Conservation (phyloP, 2,113 vertebrate species). For the Leptosomus discolor region DNA sequence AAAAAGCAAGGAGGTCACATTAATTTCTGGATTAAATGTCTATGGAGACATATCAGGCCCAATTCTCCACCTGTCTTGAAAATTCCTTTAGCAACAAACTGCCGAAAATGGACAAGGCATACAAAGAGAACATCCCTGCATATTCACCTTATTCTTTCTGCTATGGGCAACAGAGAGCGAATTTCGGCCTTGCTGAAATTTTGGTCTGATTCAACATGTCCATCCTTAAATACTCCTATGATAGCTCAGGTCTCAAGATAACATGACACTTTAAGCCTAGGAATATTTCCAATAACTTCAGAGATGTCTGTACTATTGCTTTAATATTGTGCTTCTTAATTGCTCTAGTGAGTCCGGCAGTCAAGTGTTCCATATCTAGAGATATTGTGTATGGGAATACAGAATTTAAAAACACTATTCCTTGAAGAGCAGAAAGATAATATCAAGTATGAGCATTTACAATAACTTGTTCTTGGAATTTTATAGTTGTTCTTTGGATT, state of each 20-base stretch:
- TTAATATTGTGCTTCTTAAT: not conserved
- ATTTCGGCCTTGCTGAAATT: not conserved
- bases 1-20: not conserved
- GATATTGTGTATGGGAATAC: not conserved
- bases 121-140: not conserved
- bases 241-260: not conserved
- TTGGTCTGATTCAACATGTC: not conserved
- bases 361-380: not conserved
- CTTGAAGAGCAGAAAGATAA: not conserved
- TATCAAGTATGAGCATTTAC: not conserved
- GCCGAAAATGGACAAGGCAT: not conserved
- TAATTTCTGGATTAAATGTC: not conserved
- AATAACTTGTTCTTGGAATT: not conserved
- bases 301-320: not conserved
- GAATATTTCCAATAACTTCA: not conserved
- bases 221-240: not conserved
- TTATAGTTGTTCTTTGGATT: not conserved
- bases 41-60: not conserved
- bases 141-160: not conserved
- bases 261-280: not conserved
- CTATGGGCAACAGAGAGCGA: not conserved
- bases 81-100: not conserved
- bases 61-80: not conserved
- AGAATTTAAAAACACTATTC: not conserved
- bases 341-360: not conserved